Evolutionary conservation across 2,797 vertebrate genomes (phyloP), one percentile per base, ranked within the genome.

Genomic region (Botia almorhae): DNA sequence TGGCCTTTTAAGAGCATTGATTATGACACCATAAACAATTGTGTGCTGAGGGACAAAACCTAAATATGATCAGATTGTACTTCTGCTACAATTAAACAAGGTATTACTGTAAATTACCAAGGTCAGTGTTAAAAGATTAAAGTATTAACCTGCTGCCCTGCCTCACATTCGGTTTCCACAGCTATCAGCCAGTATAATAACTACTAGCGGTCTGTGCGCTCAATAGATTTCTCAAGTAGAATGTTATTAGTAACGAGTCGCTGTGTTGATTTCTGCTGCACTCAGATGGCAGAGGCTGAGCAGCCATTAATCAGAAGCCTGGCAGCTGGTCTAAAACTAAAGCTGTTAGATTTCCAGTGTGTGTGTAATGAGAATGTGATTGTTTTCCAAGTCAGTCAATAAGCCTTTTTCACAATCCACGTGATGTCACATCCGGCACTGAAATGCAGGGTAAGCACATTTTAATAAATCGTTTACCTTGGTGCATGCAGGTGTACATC

Each of bases 221-320:
- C 89, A 88, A 91, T 91, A 91, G 91, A 91, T 91, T 92, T 91
- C 92, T 93, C 90, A 89, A 92, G 89, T 93, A 92, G 86, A 92
- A 93, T 91, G 92, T 92, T 93, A 94, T 94, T 94, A 94, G 93
- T 93, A 92, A 86, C 89, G 91, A 92, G 92, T 94, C 92, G 91
- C 83, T 46, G 88, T 86, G 85, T 83, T 89, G 91, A 91, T 92
- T 91, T 90, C 87, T 91, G 89, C 33, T 3, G 33, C 90, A 89
- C 91, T 91, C 90, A 89, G 90, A 93, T 91, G 81, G 91, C 91
- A 90, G 86, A 81, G 87, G 91, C 86, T 33, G 90, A 89, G 83
- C 88, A 84, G 83, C 92, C 92, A 94, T 94, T 93, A 93, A 94
- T 94, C 94, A 94, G 93, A 89, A 89, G 26, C 87, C 84, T 92